Evolutionary conservation across 2,113 vertebrate genomes (phyloP).

Genomic region (Platysternon megacephalum): DNA sequence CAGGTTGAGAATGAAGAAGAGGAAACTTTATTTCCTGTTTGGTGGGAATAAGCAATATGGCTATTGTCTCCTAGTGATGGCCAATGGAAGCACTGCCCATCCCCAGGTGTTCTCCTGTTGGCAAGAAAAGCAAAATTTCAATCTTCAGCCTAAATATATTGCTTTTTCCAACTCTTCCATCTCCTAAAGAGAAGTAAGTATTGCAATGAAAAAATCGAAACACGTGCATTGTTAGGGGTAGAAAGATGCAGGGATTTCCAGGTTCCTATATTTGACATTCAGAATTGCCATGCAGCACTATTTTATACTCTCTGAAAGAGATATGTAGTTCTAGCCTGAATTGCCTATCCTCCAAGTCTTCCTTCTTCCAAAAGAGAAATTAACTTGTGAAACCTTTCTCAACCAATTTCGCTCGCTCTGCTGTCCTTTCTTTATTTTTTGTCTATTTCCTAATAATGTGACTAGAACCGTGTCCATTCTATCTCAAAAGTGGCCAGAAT

Average conservation of each 20-base stretch:
- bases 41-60: background rate
- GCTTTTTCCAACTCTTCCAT: constrained; percentile 58
- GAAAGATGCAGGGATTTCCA: constrained; percentile 34
- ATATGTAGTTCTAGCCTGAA: constrained; percentile 1
- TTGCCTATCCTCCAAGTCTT: background rate
- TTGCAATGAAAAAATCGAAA: constrained; percentile 20
- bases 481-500: constrained; percentile 30
- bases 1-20: constrained; percentile 53
- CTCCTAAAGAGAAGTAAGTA: constrained; percentile 50
- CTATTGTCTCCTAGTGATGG: constrained; percentile 56
- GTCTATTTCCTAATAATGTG: background rate
- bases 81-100: background rate
- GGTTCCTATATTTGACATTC: constrained; percentile 14
- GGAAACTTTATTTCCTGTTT: constrained; percentile 19
- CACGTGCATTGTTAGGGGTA: constrained; percentile 66
- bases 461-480: background rate
- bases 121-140: constrained; percentile 8
- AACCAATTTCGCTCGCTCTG: background rate
- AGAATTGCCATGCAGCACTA: constrained; percentile 30
- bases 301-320: constrained; percentile 40
- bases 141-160: background rate
- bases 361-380: background rate
- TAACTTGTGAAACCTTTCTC: too few species aligned
- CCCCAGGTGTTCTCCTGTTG: constrained; percentile 63
- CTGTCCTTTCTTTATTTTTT: background rate